A percentile compares a stretch with the other conserved stretches of the same genome.
Conservation (phyloP, 2,113 vertebrate species). For the Mus pahari region DNA sequence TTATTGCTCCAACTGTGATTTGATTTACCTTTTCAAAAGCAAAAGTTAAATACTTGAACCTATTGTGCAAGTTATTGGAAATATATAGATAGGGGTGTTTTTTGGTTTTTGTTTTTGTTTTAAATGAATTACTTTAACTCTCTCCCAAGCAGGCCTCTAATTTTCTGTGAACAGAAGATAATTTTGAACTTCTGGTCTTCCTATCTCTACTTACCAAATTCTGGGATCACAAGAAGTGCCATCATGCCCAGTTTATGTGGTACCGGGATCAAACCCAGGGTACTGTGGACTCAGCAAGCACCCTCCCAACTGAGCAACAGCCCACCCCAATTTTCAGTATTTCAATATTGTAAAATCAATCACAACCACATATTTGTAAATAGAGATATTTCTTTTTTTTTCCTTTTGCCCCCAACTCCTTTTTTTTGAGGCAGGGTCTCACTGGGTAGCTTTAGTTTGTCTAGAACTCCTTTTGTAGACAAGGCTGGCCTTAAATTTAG, state of each 20-base stretch:
- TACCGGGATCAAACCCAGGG: neutral
- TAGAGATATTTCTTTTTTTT: neutral
- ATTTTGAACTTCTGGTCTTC: neutral
- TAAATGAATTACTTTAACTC: neutral
- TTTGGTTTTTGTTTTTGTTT: neutral
- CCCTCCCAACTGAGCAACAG: neutral
- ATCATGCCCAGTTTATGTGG: too few species aligned
- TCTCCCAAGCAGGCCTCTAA: neutral
- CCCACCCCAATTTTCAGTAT: neutral
- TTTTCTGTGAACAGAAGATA: neutral
- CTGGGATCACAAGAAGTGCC: neutral
- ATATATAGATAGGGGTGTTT: neutral
- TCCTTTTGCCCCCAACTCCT: neutral
- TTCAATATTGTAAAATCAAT: slow-evolving; percentile 17
- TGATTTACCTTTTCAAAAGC: slow-evolving; percentile 50
- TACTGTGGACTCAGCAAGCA: too few species aligned
- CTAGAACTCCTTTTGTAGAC: neutral
- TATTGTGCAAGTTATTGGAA: slow-evolving; percentile 48
- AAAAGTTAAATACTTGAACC: slow-evolving; percentile 48
- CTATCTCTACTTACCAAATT: neutral
- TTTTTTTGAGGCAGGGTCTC: neutral
- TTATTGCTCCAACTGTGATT: slow-evolving; percentile 40
- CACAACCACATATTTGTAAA: neutral
- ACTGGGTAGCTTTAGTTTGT: neutral
- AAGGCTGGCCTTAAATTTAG: neutral